Base-by-base conservation (phyloP, 2,113 vertebrate species). In the Leucosticte australis region DNA sequence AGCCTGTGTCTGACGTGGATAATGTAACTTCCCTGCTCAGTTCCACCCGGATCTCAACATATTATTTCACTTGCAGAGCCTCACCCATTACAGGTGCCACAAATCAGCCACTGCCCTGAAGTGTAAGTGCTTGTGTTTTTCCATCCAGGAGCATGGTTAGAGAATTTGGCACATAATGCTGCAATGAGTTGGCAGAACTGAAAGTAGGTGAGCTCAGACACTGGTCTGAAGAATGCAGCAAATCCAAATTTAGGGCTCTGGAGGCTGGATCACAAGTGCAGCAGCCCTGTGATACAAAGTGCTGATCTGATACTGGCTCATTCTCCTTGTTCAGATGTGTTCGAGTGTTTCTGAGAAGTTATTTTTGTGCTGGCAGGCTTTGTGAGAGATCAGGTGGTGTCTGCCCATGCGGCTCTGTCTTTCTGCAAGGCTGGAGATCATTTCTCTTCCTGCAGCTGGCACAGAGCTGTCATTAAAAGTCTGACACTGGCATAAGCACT, bases 281-380 rank as follows among this genome's bases (percentile, higher is more conserved):
- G 62, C 87, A 76, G 84, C 84, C 39, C 82, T 87, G 82, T 60
- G 87, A 31, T 93, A 57, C 88, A 65, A 83, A 88, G 67, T 80
- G 90, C 94, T 93, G 85, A 93, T 60, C 85, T 77, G 33, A 4
- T 65, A 57, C 31, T 73, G 90, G 89, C 89, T 83, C 42, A 2
- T 41, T 80, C 41, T 67, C 68, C 94, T 55, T 81, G 92, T 71
- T 92, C 83, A 86, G 96, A 86, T 69, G 19, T 78, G 94, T 68
- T 92, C 10, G 19, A 90, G 94, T 75, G 83, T 78, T 97, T 95
- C 94, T 94, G 94, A 68, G 95, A 92, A 96, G 92, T 78, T 97
- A 97, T 96, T 96, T 96, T 90, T 59, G 91, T 84, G 94, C 92
- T 97, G 95, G 96, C 96, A 92, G 73, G 68, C 91, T 89, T 59